phyloP scores from a whole-genome alignment of 2,113 vertebrate species.

The Xenopus borealis region DNA sequence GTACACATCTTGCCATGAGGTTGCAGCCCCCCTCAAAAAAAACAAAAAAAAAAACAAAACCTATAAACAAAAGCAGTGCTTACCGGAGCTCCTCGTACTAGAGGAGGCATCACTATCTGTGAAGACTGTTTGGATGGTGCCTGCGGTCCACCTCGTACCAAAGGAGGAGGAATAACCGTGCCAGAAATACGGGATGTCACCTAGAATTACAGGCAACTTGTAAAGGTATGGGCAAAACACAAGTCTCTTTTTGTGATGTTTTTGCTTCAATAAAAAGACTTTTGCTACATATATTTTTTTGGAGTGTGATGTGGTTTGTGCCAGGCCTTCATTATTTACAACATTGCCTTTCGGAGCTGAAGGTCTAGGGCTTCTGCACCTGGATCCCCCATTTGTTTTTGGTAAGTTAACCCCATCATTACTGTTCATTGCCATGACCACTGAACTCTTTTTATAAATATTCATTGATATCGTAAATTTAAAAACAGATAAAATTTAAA shows the following conservation, averaged over 20 bases:
- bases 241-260: background rate
- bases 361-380: too few relatives aligned
- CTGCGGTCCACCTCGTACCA: constrained; percentile 91
- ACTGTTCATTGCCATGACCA: too few relatives aligned
- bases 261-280: too few relatives aligned
- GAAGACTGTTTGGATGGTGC: constrained; percentile 78
- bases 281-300: too few relatives aligned
- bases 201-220: constrained; percentile 38
- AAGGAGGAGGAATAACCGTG: constrained; percentile 87
- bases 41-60: background rate
- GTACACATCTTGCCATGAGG: too few relatives aligned
- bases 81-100: constrained; percentile 93
- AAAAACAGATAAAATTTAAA: background rate
- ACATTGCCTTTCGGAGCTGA: too few relatives aligned
- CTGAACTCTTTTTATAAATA: background rate
- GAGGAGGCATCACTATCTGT: constrained; percentile 90
- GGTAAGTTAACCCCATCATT: too few relatives aligned
- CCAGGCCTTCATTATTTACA: too few relatives aligned
- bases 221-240: background rate
- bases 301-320: too few relatives aligned
- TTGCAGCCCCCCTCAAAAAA: too few relatives aligned
- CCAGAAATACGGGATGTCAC: constrained; percentile 76
- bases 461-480: background rate
- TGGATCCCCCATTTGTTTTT: too few relatives aligned
- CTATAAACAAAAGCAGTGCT: constrained; percentile 4